Base-by-base conservation (phyloP, 2,888 invertebrate genomes). In the Heterodera filipjevi region DNA sequence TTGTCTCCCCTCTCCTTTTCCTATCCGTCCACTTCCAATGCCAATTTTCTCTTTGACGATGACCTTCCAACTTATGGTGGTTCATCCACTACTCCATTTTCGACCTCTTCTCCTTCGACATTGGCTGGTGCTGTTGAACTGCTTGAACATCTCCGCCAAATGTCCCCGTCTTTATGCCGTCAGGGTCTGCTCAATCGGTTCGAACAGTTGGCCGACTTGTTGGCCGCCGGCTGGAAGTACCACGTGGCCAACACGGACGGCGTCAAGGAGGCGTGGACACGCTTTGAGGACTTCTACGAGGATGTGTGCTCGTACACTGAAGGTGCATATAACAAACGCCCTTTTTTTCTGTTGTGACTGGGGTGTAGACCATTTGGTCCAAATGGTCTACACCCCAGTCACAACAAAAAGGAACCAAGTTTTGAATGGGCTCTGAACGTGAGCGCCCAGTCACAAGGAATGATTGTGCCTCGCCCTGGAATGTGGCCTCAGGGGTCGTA, bases 231-330 rank as follows among this genome's bases (percentile, higher is more conserved):
- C 30, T 88, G 88, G 88, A 86, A 86, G 76, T 88, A 87, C 78
- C 88, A 88, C 80, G 87, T 88, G n/a, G 85, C 87, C n/a, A 87
- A 87, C 77, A 88, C 87, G 19, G 84, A 86, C 2, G 83, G 82
- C 16, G 85, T 88, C 66, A 86, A 85, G 75, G 83, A 88, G 53
- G 83, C 86, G 3, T 88, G 88, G 88, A 74, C 77, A 22, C 79
- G 81, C 30, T 83, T 88, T 53, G 87, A 88, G 73, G 82, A 86
- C 68, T 87, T 84, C 32, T 86, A 86, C 53, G 80, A 82, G 30
- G 82, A 82, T 70, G 84, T 88, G 49, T 88, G 88, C 81, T 80
- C 82, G 8, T 83, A 83, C 70, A 87, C 87, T 70, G 76, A 84
- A 76, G 84, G 84, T 84, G 68, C 19, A n/a, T 12, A 35, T 5